Evolutionary conservation across 2,797 vertebrate genomes (phyloP).

Genomic region (Gambusia yucatana): DNA sequence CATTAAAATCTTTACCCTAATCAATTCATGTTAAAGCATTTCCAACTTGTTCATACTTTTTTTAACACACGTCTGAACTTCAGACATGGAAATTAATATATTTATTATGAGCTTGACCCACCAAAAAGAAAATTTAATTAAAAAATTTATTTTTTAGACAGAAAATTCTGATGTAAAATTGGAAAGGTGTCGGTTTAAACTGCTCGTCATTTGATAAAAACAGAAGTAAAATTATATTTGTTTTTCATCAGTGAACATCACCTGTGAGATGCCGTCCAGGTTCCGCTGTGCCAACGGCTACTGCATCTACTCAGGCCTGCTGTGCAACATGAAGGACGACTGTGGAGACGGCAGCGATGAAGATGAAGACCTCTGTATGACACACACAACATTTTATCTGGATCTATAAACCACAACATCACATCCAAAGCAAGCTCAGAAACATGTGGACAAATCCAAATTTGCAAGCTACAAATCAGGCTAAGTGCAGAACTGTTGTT

Average conservation of each 20-base stretch:
- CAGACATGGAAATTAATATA: neutral
- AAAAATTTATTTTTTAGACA: neutral
- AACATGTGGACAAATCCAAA: neutral
- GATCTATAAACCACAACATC: neutral
- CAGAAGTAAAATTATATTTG: slow-evolving; percentile 6
- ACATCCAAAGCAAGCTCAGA: neutral
- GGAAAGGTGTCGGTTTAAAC: neutral
- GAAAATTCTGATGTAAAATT: neutral
- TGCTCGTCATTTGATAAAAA: neutral
- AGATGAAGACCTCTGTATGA: slow-evolving; percentile 71
- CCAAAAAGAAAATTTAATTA: neutral
- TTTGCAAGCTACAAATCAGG: slow-evolving; percentile 2
- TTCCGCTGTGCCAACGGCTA: slow-evolving; percentile 78
- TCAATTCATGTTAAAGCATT: neutral
- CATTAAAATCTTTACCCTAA: neutral
- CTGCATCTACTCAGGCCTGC: slow-evolving; percentile 68
- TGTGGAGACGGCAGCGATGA: slow-evolving; percentile 79
- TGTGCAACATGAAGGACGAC: slow-evolving; percentile 78
- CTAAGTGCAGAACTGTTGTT: neutral
- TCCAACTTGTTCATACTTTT: too few relatives aligned
- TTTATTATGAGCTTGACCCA: neutral
- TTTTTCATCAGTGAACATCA: slow-evolving; percentile 66
- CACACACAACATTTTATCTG: neutral
- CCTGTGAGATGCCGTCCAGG: slow-evolving; percentile 74
- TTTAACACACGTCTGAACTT: neutral